Base-by-base conservation (phyloP, 2,888 invertebrate genomes). In the Sphinx pinastri region DNA sequence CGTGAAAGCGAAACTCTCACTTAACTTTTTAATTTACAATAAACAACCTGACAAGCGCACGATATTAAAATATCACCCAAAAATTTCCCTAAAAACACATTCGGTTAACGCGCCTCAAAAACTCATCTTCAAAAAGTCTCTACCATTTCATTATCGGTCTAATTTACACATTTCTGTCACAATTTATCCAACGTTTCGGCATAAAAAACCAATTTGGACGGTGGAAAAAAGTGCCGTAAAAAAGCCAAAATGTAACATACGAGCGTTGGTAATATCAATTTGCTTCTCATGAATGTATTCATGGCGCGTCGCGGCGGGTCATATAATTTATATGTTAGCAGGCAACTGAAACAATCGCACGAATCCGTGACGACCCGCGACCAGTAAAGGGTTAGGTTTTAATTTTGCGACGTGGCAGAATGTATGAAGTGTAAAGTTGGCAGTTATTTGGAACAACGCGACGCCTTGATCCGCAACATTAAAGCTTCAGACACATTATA, bases 311-410 rank as follows among this genome's bases (percentile, higher is more conserved):
- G 84, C 82, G 85, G 84, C 84, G 86, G 89, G 92, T 93, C 94
- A 92, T 93, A 93, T 93, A 93, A 93, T 93, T 93, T 93, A 94
- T 93, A 92, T 93, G 90, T 92, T 88, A 88, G 88, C 82, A 84
- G 81, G 77, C 77, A 84, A 82, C 82, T 84, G 88, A 85, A 91
- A 92, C 92, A 92, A 92, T 91, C 84, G 86, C 88, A 90, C 83
- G 84, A 86, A 86, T 92, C 91, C 89, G 85, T 92, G 88, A 81
- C 84, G 76, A 81, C 79, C 79, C 49, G 58, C 38, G 16, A 25
- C 25, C 25, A 51, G 51, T 5, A 60, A 60, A 58, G 45, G 25
- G 55, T 57, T 57, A 57, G 16, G 11, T 67, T 16, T 31, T 38
- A 14, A 31, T 10, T 38, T 38, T 8, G 0, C 5, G 38, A 38